A percentile compares a stretch with the other conserved stretches of the same genome.
These are phyloP conservation scores for Lycocerus yunnanus DNA, from an alignment of 2,888 invertebrate genomes.

Conservation along the genomic window DNA sequence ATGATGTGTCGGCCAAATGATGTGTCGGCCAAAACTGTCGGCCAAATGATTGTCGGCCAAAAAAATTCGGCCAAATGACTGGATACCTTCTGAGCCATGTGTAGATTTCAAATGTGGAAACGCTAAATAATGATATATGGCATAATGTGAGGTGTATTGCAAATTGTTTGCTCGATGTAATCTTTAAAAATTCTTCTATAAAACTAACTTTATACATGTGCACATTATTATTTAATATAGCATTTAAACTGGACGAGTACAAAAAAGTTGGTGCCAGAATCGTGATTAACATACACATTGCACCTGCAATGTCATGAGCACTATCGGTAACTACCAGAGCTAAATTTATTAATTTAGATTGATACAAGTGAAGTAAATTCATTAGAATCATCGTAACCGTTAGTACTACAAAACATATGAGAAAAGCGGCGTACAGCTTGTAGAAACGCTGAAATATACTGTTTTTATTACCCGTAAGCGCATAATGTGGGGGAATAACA, in stretches of 20 bases:
- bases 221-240: not conserved
- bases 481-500: not conserved
- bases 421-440: not conserved
- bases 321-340: not conserved
- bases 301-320: not conserved
- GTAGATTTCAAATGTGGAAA: not conserved
- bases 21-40: too few relatives aligned
- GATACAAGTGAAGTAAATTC: not conserved
- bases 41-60: too few relatives aligned
- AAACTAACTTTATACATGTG: not conserved
- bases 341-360: too few relatives aligned
- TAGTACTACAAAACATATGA: not conserved
- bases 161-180: not conserved
- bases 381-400: too few relatives aligned
- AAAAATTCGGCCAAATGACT: too few relatives aligned
- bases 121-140: not conserved
- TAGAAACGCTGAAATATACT: not conserved
- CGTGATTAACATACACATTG: not conserved
- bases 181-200: not conserved
- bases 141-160: not conserved
- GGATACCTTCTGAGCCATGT: not conserved
- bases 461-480: not conserved
- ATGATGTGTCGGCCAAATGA: too few relatives aligned
- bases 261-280: not conserved
- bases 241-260: not conserved